These are phyloP conservation scores for Lepidocyrtoides sp. DNA, from an alignment of 2,888 invertebrate species.

Conservation along the genomic window DNA sequence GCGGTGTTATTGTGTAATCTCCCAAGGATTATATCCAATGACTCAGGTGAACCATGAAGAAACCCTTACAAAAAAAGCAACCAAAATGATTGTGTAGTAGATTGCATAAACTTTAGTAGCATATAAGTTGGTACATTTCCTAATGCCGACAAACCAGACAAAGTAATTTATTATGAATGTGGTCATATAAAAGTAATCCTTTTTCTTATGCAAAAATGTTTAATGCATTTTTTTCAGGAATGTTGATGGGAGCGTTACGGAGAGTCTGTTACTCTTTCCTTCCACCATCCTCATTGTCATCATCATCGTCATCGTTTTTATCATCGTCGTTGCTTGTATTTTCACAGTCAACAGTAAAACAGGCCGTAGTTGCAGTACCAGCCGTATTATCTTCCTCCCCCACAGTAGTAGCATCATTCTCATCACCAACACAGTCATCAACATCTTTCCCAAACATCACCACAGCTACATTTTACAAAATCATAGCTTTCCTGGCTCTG, in stretches of 20 bases:
- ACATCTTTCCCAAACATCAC: neutral
- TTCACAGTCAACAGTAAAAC: neutral
- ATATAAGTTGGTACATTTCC: neutral
- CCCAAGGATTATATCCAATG: constrained; percentile 64
- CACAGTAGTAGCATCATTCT: no score
- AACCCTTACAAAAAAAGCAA: neutral
- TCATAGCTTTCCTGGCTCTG: constrained; percentile 75
- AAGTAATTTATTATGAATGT: no score
- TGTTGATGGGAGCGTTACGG: constrained; percentile 69
- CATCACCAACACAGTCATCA: neutral
- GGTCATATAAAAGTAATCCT: neutral
- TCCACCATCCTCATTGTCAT: constrained; percentile 33
- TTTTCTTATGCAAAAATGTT: neutral
- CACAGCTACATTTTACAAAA: constrained; percentile 63
- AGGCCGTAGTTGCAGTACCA: neutral
- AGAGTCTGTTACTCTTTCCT: constrained; percentile 56
- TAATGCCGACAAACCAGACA: no score
- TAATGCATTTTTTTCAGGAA: constrained; percentile 53
- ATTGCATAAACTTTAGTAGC: neutral
- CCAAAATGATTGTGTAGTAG: neutral
- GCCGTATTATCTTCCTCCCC: neutral
- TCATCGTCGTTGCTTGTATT: neutral
- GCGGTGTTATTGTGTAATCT: constrained; percentile 55
- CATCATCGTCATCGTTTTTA: neutral
- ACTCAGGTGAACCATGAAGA: constrained; percentile 71